A percentile compares a stretch with the other conserved stretches of the same genome.
Evolutionary conservation across 1,140 invertebrate species (phyloP).

Genomic region (Globodera rostochiensis): DNA sequence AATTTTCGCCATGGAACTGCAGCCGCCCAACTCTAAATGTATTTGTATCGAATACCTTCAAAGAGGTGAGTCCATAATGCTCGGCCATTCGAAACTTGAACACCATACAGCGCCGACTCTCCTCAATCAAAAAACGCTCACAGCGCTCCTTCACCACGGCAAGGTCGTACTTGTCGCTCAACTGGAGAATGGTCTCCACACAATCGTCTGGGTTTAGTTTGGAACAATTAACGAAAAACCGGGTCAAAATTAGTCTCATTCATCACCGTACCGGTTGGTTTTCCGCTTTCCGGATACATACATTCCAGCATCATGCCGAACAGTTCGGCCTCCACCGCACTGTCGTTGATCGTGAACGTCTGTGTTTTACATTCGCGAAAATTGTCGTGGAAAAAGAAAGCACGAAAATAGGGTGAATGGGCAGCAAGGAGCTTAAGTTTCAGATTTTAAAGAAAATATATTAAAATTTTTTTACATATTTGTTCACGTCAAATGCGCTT

Average conservation of each 20-base stretch:
- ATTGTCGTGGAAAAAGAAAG: constrained; percentile 26
- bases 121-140: constrained; percentile 25
- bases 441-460: not conserved
- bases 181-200: constrained; percentile 20
- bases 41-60: constrained; percentile 9
- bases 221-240: not conserved
- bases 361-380: constrained; percentile 29
- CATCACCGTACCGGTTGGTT: constrained; percentile 15
- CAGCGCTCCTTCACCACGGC: constrained; percentile 26
- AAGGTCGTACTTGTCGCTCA: constrained; percentile 28
- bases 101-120: constrained; percentile 19
- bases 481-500: constrained; percentile 22
- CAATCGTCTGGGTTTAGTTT: not conserved
- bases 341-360: constrained; percentile 23
- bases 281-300: constrained; percentile 22
- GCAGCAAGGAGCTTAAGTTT: constrained; percentile 21
- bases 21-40: not conserved
- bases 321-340: constrained; percentile 21
- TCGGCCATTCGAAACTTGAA: constrained; percentile 29
- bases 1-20: not conserved
- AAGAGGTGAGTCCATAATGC: constrained; percentile 22
- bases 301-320: constrained; percentile 25
- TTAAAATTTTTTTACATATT: constrained; percentile 23
- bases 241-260: not conserved
- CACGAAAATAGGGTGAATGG: constrained; percentile 32